phyloP scores from a whole-genome alignment of 1,140 invertebrate species.

The Chrysopa pallens region DNA sequence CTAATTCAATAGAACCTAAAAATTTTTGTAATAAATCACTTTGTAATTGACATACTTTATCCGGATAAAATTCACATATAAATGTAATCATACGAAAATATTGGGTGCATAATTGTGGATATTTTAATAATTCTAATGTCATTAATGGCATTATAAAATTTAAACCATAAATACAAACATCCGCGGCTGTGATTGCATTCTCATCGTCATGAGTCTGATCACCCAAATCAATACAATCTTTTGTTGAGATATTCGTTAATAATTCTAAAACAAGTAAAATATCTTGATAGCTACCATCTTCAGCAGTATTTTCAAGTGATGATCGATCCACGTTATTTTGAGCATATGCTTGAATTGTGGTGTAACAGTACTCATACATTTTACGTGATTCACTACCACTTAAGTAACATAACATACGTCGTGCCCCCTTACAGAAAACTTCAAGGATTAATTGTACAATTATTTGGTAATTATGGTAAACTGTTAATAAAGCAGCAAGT shows the following conservation, averaged over 20 bases:
- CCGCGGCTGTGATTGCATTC: slow-evolving; percentile 28
- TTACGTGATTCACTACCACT: slow-evolving; percentile 33
- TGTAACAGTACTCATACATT: slow-evolving; percentile 42
- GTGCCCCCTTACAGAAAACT: slow-evolving; percentile 51
- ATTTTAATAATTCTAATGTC: slow-evolving; percentile 51
- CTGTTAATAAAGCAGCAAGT: slow-evolving; percentile 42
- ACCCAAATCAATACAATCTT: slow-evolving; percentile 48
- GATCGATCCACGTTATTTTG: slow-evolving; percentile 34
- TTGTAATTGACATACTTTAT: slow-evolving; percentile 34
- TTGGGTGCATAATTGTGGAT: slow-evolving; percentile 45
- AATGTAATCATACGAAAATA: slow-evolving; percentile 41
- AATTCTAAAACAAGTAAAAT: slow-evolving; percentile 52
- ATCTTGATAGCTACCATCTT: slow-evolving; percentile 53
- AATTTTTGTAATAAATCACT: slow-evolving; percentile 36
- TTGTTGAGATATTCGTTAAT: slow-evolving; percentile 47
- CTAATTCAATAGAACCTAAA: slow-evolving; percentile 45
- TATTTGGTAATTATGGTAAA: slow-evolving; percentile 68
- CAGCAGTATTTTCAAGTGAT: slow-evolving; percentile 33
- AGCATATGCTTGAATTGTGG: slow-evolving; percentile 51
- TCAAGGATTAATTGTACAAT: slow-evolving; percentile 64
- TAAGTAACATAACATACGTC: slow-evolving; percentile 47
- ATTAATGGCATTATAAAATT: slow-evolving; percentile 59
- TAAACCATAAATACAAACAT: slow-evolving; percentile 51
- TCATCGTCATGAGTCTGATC: slow-evolving; percentile 14
- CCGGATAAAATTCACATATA: slow-evolving; percentile 47